phyloP scores from a whole-genome alignment of 2,113 vertebrate species.

The Oncorhynchus tshawytscha region DNA sequence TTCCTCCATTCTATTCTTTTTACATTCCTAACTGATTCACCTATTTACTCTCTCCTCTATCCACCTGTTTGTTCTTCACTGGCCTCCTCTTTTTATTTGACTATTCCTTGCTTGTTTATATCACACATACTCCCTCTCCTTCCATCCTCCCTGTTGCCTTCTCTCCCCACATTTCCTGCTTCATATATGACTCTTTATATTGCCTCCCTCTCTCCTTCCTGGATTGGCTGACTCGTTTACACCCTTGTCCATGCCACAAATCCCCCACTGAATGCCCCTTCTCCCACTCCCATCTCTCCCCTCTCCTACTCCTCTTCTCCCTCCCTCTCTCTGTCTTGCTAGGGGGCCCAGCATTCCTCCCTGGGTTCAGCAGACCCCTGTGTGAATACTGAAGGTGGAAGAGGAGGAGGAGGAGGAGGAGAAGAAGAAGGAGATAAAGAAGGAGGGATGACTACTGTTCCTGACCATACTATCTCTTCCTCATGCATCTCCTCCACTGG shows the following conservation, averaged over 20 bases:
- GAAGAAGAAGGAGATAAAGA: conserved; percentile 54
- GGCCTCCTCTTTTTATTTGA: background rate
- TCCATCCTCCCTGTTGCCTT: conserved; percentile 16
- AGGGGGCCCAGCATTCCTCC: conserved; percentile 95
- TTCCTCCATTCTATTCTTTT: background rate
- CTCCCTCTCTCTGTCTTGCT: conserved; percentile 80
- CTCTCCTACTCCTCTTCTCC: conserved; percentile 65
- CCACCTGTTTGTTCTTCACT: background rate
- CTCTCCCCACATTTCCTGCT: conserved; percentile 41
- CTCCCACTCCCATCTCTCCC: conserved; percentile 64
- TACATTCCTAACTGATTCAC: background rate
- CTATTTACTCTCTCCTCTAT: background rate
- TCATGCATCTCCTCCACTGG: conserved; percentile 66
- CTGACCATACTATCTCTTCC: conserved; percentile 67
- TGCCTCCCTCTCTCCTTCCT: conserved; percentile 62
- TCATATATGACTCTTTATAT: conserved; percentile 22
- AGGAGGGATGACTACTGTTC: conserved; percentile 63
- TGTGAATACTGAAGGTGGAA: conserved; percentile 76
- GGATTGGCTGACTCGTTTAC: conserved; percentile 66
- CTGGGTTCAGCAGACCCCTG: conserved; percentile 90
- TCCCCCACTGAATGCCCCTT: conserved; percentile 61
- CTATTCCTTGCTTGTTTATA: background rate
- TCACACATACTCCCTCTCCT: conserved; percentile 21
- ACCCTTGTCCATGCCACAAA: conserved; percentile 61
- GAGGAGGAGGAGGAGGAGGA: conserved; percentile 59